Conservation (phyloP, 2,888 invertebrate species). For the Drosophila formosana region DNA sequence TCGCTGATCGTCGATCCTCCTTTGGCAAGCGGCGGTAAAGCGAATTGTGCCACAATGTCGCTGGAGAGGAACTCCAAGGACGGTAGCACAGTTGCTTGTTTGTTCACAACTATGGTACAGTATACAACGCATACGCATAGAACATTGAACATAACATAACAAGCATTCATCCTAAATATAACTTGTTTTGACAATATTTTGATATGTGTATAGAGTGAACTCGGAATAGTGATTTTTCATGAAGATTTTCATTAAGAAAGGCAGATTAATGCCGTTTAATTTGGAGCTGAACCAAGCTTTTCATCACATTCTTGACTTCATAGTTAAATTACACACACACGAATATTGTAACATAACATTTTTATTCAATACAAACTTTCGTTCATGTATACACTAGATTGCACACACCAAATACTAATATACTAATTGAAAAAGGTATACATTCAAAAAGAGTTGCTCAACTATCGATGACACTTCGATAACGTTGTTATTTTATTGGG, state of each 20-base stretch:
- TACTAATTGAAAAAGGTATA: constrained; percentile 50
- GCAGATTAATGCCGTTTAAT: constrained; percentile 19
- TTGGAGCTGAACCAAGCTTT: constrained; percentile 13
- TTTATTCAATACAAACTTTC: constrained; percentile 15
- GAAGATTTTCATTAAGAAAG: background rate
- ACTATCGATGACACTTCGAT: constrained; percentile 1
- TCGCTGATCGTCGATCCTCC: background rate
- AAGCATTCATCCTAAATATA: constrained; percentile 29
- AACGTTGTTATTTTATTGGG: background rate
- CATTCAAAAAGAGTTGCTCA: constrained; percentile 32
- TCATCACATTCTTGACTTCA: constrained; percentile 31
- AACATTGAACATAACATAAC: constrained; percentile 8
- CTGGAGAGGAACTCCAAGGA: constrained; percentile 47
- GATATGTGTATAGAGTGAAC: constrained; percentile 5
- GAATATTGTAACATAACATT: background rate
- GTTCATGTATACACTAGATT: constrained; percentile 8
- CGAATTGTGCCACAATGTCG: constrained; percentile 84
- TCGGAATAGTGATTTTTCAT: constrained; percentile 39
- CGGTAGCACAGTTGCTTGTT: background rate
- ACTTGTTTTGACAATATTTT: constrained; percentile 12
- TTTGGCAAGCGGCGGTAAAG: constrained; percentile 62
- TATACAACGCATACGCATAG: background rate
- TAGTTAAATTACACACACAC: background rate
- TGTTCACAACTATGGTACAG: constrained; percentile 21
- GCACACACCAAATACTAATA: constrained; percentile 10